These are phyloP conservation scores for Musca vetustissima DNA, from an alignment of 1,140 invertebrate genomes.

Conservation along the genomic window DNA sequence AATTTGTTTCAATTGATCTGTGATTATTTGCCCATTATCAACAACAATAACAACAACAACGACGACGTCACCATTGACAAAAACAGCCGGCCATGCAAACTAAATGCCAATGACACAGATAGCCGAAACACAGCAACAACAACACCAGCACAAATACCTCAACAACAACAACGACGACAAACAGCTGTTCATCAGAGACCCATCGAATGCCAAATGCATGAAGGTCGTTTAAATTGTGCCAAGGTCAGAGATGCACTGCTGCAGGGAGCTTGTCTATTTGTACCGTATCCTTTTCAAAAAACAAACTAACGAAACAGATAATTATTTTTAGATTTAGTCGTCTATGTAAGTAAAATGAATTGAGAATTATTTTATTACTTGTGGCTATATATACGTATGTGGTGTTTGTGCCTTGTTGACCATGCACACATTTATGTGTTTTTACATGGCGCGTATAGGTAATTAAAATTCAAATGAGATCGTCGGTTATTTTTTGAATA, in stretches of 20 bases:
- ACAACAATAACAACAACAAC: constrained; percentile 16
- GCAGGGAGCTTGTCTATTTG: constrained; percentile 55
- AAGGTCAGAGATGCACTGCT: constrained; percentile 52
- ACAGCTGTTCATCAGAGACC: too few species aligned
- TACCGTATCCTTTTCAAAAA: constrained; percentile 58
- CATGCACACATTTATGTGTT: too few species aligned
- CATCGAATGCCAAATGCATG: constrained; percentile 32
- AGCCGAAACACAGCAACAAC: not conserved
- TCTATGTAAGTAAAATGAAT: not conserved
- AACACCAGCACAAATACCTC: not conserved
- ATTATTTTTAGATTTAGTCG: not conserved
- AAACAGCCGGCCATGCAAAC: not conserved
- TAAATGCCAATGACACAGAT: constrained; percentile 23
- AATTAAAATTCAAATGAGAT: too few species aligned
- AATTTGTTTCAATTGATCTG: constrained; percentile 65
- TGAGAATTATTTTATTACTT: not conserved
- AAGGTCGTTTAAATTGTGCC: constrained; percentile 48
- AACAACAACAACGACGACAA: too few species aligned
- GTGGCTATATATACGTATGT: not conserved
- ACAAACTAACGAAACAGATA: not conserved
- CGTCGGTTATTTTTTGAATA: too few species aligned
- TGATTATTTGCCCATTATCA: constrained; percentile 39
- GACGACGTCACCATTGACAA: not conserved
- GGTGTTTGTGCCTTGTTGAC: too few species aligned
- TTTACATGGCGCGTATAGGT: too few species aligned